These are phyloP conservation scores for Siniperca knerii DNA, from an alignment of 2,113 vertebrate genomes.

Conservation along the genomic window DNA sequence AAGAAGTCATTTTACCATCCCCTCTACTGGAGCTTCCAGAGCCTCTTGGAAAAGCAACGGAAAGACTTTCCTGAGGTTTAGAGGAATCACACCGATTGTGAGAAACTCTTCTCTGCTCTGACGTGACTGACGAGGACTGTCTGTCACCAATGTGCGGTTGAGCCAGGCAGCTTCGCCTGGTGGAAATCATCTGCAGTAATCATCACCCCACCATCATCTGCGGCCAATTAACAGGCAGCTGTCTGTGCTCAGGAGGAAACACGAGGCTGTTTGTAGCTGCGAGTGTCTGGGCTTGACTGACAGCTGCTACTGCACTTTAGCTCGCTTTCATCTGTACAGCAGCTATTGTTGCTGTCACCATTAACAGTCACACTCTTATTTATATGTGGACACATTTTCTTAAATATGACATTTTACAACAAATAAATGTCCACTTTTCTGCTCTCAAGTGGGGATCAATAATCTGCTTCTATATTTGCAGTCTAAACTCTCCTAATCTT, in stretches of 20 bases:
- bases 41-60: not conserved
- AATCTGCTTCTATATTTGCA: no score
- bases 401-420: not conserved
- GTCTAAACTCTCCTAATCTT: no score
- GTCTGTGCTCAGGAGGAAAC: not conserved
- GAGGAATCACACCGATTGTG: not conserved
- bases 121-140: not conserved
- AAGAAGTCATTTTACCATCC: not conserved
- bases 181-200: not conserved
- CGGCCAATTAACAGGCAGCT: not conserved
- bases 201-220: slow-evolving; percentile 10
- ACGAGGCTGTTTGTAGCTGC: not conserved
- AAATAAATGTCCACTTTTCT: not conserved
- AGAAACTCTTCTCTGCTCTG: not conserved
- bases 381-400: not conserved
- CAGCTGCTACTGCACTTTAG: not conserved
- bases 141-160: slow-evolving; percentile 9
- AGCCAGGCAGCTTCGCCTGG: slow-evolving; percentile 36
- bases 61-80: not conserved
- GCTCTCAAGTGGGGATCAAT: not conserved
- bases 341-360: not conserved
- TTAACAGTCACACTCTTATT: not conserved
- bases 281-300: slow-evolving; percentile 15
- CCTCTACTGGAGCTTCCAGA: not conserved
- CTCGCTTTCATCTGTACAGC: not conserved